phyloP scores from a whole-genome alignment of 2,888 invertebrate genomes.

The Cheilosia grossa region DNA sequence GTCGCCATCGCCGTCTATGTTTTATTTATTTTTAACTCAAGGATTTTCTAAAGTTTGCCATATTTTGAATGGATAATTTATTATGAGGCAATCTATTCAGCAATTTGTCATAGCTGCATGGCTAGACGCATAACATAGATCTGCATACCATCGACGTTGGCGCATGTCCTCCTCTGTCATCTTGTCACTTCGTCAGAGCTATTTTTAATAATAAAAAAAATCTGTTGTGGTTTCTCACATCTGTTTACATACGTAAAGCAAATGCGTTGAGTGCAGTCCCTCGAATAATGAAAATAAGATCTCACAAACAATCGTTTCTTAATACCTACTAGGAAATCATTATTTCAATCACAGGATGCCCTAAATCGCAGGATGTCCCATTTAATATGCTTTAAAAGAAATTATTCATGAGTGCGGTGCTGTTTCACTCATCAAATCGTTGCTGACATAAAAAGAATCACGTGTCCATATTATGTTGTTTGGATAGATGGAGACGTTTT shows the following conservation, averaged over 20 bases:
- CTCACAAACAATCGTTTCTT: neutral
- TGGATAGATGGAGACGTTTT: too few species aligned
- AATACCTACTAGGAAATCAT: too few species aligned
- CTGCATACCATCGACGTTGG: constrained; percentile 3
- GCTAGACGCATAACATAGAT: constrained; percentile 7
- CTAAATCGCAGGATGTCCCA: too few species aligned
- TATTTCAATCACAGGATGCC: too few species aligned
- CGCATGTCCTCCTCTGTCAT: neutral
- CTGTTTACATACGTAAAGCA: constrained; percentile 2
- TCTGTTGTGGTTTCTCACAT: neutral
- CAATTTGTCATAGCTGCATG: constrained; percentile 13
- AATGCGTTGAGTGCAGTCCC: neutral
- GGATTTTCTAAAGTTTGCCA: neutral
- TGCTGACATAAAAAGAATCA: too few species aligned
- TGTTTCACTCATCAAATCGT: too few species aligned
- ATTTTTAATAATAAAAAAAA: neutral
- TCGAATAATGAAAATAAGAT: neutral
- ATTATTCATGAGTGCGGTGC: too few species aligned
- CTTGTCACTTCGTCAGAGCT: neutral
- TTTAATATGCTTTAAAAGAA: too few species aligned
- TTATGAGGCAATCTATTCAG: constrained; percentile 1
- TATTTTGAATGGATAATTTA: neutral
- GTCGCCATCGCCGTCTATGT: too few species aligned
- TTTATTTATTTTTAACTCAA: neutral
- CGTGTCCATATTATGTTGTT: too few species aligned